phyloP scores from a whole-genome alignment of 2,888 invertebrate species.

The Trissolcus brochymenae region DNA sequence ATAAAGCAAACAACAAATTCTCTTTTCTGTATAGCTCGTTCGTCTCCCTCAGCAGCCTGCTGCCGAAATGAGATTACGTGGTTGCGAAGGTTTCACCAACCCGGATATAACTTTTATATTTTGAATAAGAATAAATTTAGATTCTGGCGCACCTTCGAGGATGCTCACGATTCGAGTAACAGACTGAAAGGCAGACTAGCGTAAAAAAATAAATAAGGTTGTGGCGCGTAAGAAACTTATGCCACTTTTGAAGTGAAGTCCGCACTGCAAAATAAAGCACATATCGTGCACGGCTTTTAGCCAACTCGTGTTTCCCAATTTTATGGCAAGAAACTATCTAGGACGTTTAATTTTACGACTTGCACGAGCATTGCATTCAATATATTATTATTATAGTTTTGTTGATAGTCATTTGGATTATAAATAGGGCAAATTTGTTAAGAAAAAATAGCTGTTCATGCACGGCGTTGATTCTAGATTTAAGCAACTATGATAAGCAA shows the following conservation, averaged over 20 bases:
- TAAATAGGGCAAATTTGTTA: background rate
- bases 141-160: conserved; percentile 59
- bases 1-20: conserved; percentile 42
- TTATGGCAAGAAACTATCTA: conserved; percentile 10
- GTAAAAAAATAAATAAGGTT: conserved; percentile 42
- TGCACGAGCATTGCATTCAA: conserved; percentile 9
- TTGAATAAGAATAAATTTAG: conserved; percentile 72
- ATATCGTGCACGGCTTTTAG: conserved; percentile 32
- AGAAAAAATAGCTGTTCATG: background rate
- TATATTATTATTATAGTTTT: conserved; percentile 22
- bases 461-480: background rate
- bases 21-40: conserved; percentile 47
- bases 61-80: conserved; percentile 69
- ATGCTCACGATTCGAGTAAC: conserved; percentile 55
- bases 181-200: conserved; percentile 7
- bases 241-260: conserved; percentile 58
- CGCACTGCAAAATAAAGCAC: conserved; percentile 35
- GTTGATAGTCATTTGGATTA: conserved; percentile 6
- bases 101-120: conserved; percentile 68
- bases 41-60: conserved; percentile 58
- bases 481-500: no score
- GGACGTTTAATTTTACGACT: conserved; percentile 28
- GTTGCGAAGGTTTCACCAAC: conserved; percentile 61
- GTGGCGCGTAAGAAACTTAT: conserved; percentile 58
- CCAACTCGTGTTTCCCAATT: conserved; percentile 23